A percentile compares a stretch with the other conserved stretches of the same genome.
Conservation (phyloP, 2,888 invertebrate genomes). For the Oxyscelio sp. region DNA sequence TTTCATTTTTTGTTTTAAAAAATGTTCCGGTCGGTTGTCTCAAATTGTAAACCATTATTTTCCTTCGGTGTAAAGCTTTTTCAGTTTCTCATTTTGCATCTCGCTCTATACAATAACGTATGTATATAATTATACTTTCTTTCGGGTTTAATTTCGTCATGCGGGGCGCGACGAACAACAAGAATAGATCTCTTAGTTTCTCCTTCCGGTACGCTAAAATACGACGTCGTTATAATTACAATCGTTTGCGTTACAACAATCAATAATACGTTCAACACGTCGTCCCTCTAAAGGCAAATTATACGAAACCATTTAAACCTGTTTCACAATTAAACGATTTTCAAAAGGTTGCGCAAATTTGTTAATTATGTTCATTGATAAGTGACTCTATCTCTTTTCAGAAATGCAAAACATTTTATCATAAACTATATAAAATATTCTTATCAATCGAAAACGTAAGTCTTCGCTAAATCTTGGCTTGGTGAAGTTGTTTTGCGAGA, state of each 20-base stretch:
- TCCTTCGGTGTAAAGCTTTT: slow-evolving; percentile 12
- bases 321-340: neutral
- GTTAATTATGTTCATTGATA: neutral
- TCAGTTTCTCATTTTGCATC: slow-evolving; percentile 11
- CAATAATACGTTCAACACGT: slow-evolving; percentile 49
- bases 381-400: neutral
- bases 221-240: slow-evolving; percentile 49
- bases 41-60: neutral
- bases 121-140: slow-evolving; percentile 66
- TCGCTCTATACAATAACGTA: slow-evolving; percentile 45
- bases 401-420: slow-evolving; percentile 2
- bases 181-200: slow-evolving; percentile 55
- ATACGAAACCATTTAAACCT: neutral
- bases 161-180: slow-evolving; percentile 68
- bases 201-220: slow-evolving; percentile 41
- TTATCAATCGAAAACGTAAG: slow-evolving; percentile 31
- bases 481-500: too few relatives aligned
- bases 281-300: slow-evolving; percentile 10
- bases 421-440: slow-evolving; percentile 48
- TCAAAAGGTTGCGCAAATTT: neutral
- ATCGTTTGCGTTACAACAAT: slow-evolving; percentile 41
- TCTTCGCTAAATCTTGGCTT: slow-evolving; percentile 9
- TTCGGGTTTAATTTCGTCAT: slow-evolving; percentile 66
- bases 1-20: too few relatives aligned
- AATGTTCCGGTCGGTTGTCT: too few relatives aligned